Base-by-base conservation (phyloP, 1,140 invertebrate genomes). In the Nasonia longicornis region DNA sequence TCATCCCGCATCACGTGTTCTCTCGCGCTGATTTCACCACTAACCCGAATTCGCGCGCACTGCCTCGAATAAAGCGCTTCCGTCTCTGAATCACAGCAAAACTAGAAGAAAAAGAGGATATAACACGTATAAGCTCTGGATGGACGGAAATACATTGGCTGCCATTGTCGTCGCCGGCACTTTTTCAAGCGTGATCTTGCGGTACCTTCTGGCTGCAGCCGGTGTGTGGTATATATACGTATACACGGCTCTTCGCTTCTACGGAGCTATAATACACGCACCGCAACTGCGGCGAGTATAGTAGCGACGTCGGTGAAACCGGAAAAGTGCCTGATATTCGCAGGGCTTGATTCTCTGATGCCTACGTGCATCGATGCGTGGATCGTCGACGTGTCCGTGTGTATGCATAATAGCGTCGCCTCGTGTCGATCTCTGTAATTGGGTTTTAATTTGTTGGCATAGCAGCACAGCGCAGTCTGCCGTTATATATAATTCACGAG, bases 111-210 rank as follows among this genome's bases (percentile, higher is more conserved):
- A 74, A 72, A 72, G 26, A 26, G 20, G 2, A 22, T 38, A 26
- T n/a, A 26, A 26, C 26, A 26, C 26, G 71, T 22, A 48, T 12
- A n/a, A 12, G 31, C 38, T 6, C n/a, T 38, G 7, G 11, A 38
- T n/a, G 31, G 31, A 63, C 72, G 48, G 72, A 74, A 74, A 48
- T 73, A 48, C 20, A 73, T 48, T 73, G 0, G 20, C 3, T 71
- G 69, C 16, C 35, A 22, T 71, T 71, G 69, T 71, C 69, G 35
- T 10, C 64, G 64, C 6, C 69, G 35, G 35, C 16, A 31, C 16
- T 74, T 74, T 74, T 74, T 76, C 29, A 76, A 76, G 74, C 74
- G 58, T 66, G 74, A 66, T 63, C 74, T 76, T 76, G 63, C 58
- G 58, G 52, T 76, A 74, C 72, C 29, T 45, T 20, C 72, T 74